These are phyloP conservation scores for Arge pagana DNA, from an alignment of 2,888 invertebrate genomes.

Conservation along the genomic window DNA sequence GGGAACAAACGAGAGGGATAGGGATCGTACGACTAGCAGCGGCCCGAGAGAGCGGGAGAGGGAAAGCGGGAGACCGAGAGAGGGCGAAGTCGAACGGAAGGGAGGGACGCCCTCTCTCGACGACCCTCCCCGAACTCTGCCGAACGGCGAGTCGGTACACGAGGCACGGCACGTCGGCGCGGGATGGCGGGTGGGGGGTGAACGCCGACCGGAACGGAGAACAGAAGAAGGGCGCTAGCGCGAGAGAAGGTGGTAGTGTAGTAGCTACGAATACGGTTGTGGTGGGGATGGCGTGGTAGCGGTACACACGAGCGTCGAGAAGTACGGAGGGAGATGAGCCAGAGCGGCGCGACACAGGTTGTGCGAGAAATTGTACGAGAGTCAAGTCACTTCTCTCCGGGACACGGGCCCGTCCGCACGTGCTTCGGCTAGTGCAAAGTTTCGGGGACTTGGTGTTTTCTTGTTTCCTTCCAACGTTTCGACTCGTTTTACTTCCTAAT, in stretches of 20 bases:
- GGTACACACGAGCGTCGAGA: slow-evolving; percentile 16
- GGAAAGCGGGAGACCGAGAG: slow-evolving; percentile 3
- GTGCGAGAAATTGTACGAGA: slow-evolving; percentile 48
- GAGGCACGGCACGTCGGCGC: slow-evolving; percentile 24
- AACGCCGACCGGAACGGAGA: slow-evolving; percentile 24
- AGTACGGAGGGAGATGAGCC: slow-evolving; percentile 39
- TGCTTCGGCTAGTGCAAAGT: slow-evolving; percentile 12
- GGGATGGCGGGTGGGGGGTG: slow-evolving; percentile 22
- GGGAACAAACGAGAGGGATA: slow-evolving; percentile 31
- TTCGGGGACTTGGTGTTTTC: too few relatives aligned
- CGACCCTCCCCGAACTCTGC: too few relatives aligned
- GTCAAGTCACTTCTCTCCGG: slow-evolving; percentile 43
- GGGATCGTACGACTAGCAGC: slow-evolving; percentile 25
- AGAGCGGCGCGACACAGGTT: slow-evolving; percentile 36
- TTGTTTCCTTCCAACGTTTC: too few relatives aligned
- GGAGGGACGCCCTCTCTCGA: too few relatives aligned
- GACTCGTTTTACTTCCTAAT: too few relatives aligned
- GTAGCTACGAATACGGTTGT: slow-evolving; percentile 20
- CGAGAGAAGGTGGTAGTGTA: slow-evolving; percentile 12
- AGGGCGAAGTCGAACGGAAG: not conserved
- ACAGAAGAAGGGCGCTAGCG: slow-evolving; percentile 26
- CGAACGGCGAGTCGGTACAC: slow-evolving; percentile 21
- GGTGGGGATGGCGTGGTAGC: slow-evolving; percentile 29
- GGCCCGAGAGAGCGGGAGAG: not conserved
- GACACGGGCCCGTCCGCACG: slow-evolving; percentile 17